Conservation (phyloP, 2,888 invertebrate genomes). For the Folsomia candida region DNA sequence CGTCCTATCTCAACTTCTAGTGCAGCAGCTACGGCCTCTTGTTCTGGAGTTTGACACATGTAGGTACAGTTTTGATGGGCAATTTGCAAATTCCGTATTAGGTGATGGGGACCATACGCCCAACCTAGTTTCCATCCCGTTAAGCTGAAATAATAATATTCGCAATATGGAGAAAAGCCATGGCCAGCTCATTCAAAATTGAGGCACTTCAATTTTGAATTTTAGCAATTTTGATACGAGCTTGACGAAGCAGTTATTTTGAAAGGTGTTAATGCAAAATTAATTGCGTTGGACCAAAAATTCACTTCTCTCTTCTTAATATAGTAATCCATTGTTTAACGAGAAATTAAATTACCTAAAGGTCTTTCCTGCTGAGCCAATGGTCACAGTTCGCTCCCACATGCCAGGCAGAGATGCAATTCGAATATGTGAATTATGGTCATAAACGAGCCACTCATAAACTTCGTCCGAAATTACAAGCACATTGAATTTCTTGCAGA, state of each 20-base stretch:
- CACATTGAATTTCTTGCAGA: conserved; percentile 89
- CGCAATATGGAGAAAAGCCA: too few relatives aligned
- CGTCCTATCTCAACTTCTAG: conserved; percentile 80
- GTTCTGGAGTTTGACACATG: conserved; percentile 83
- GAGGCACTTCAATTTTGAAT: too few relatives aligned
- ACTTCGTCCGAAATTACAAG: conserved; percentile 91
- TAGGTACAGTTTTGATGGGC: conserved; percentile 66
- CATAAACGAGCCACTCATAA: conserved; percentile 86
- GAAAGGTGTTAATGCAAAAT: too few relatives aligned
- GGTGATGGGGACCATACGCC: conserved; percentile 60
- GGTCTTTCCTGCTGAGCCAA: conserved; percentile 64
- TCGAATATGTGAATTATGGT: conserved; percentile 77
- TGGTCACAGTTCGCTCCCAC: conserved; percentile 63
- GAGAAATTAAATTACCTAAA: too few relatives aligned
- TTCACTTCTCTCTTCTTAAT: too few relatives aligned
- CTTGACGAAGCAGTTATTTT: too few relatives aligned
- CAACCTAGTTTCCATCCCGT: conserved; percentile 64
- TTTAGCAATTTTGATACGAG: too few relatives aligned
- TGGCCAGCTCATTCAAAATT: too few relatives aligned
- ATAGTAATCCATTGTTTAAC: too few relatives aligned
- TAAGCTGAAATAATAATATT: conserved; percentile 60
- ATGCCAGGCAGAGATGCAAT: conserved; percentile 61
- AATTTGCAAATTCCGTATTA: conserved; percentile 57
- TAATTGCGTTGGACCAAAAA: too few relatives aligned
- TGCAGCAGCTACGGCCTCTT: conserved; percentile 88